These are phyloP conservation scores for Echiichthys vipera DNA, from an alignment of 2,797 vertebrate genomes.

Conservation along the genomic window DNA sequence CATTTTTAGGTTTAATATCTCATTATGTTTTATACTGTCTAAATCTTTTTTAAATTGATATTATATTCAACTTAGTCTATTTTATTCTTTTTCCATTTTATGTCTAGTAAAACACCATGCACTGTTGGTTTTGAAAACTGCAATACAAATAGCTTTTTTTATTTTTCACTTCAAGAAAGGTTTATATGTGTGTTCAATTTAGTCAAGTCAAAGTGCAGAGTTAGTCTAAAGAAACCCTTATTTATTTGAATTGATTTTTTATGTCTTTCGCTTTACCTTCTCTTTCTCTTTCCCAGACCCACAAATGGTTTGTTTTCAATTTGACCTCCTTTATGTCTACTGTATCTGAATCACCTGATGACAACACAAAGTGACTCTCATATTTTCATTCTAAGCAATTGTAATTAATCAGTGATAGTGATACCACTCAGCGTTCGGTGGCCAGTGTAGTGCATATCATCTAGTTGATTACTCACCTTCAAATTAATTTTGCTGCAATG, in stretches of 20 bases:
- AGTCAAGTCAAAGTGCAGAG: background rate
- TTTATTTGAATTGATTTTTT: background rate
- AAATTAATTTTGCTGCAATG: slow-evolving; percentile 10
- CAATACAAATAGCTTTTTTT: background rate
- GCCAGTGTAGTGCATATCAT: background rate
- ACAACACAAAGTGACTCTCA: slow-evolving; percentile 34
- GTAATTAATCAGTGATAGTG: slow-evolving; percentile 20
- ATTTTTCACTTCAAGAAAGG: background rate
- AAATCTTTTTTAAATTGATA: no score
- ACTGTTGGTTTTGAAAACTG: background rate
- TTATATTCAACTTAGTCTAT: no score
- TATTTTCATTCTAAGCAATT: slow-evolving; percentile 26
- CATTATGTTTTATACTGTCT: background rate
- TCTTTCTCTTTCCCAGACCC: background rate
- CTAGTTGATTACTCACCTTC: background rate
- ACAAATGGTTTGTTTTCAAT: slow-evolving; percentile 43
- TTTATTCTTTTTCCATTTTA: background rate
- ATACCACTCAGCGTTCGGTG: slow-evolving; percentile 1
- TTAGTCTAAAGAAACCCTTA: background rate
- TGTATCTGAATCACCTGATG: slow-evolving; percentile 44
- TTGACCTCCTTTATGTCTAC: background rate
- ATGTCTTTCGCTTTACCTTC: background rate
- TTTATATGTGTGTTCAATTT: background rate
- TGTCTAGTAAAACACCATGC: background rate
- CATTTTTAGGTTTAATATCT: background rate